phyloP scores from a whole-genome alignment of 2,888 invertebrate genomes.

The Tortricodes alternella region DNA sequence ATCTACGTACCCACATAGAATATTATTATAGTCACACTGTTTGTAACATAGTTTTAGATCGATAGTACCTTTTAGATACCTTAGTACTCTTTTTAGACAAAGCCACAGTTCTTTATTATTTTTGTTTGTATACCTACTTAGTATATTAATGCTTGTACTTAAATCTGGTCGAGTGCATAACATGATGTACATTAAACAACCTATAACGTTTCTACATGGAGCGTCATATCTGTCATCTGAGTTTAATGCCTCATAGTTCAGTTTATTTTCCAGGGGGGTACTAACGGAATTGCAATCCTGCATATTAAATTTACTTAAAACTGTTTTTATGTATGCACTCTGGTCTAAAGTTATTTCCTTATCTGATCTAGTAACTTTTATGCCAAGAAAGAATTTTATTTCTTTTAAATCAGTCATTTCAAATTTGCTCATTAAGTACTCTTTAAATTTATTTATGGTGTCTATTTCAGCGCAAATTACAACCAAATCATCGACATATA shows the following conservation, averaged over 20 bases:
- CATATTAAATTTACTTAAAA: constrained; percentile 38
- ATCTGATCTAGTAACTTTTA: constrained; percentile 30
- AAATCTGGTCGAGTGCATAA: neutral
- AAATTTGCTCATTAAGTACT: constrained; percentile 33
- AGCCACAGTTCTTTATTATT: neutral
- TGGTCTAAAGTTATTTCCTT: constrained; percentile 35
- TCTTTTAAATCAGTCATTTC: constrained; percentile 31
- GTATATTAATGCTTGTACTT: neutral
- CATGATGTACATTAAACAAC: constrained; percentile 35
- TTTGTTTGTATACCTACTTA: neutral
- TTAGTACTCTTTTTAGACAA: neutral
- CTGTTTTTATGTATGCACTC: constrained; percentile 32
- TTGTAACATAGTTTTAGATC: neutral
- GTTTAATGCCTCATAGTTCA: constrained; percentile 31
- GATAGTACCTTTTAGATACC: neutral
- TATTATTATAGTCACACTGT: neutral
- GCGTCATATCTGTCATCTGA: constrained; percentile 23
- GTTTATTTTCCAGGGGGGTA: constrained; percentile 30
- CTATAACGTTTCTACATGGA: constrained; percentile 34
- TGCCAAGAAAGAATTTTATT: constrained; percentile 36
- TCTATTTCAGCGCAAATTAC: constrained; percentile 6
- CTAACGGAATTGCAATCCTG: constrained; percentile 32
- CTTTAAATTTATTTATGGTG: constrained; percentile 29
- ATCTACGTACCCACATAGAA: neutral
- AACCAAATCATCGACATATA: constrained; percentile 36